A percentile compares a stretch with the other conserved stretches of the same genome.
phyloP scores from a whole-genome alignment of 2,888 invertebrate species.

The Pandemis cinnamomeana region DNA sequence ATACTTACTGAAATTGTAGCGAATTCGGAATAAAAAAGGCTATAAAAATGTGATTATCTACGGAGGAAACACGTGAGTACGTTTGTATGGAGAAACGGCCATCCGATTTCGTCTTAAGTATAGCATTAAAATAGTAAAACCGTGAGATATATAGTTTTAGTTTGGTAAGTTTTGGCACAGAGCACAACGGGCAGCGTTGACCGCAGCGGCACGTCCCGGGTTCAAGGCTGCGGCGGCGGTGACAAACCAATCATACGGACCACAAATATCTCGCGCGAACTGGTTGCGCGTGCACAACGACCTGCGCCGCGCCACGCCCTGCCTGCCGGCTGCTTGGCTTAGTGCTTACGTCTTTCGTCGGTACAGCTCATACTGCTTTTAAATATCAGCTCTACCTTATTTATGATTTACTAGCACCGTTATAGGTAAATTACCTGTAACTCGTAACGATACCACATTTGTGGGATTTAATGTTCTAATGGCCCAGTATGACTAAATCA shows the following conservation, averaged over 20 bases:
- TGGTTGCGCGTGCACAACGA: constrained; percentile 14
- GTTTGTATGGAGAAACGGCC: no score
- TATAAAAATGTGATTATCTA: no score
- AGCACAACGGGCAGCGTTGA: constrained; percentile 22
- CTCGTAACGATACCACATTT: not conserved
- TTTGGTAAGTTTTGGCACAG: constrained; percentile 35
- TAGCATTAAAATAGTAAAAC: not conserved
- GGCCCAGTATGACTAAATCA: not conserved
- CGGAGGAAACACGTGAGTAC: no score
- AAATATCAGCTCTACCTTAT: not conserved
- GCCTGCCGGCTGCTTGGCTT: not conserved
- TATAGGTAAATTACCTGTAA: not conserved
- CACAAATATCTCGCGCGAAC: constrained; percentile 38
- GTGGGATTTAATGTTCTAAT: not conserved
- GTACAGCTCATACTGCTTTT: no score
- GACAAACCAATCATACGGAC: constrained; percentile 39
- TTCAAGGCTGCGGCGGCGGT: constrained; percentile 40
- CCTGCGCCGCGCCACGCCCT: not conserved
- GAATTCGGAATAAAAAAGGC: no score
- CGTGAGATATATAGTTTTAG: constrained; percentile 8
- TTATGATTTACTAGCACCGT: not conserved
- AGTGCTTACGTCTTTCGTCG: not conserved
- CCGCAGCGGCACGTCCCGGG: constrained; percentile 36
- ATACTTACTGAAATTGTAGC: no score
- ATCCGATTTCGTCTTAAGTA: no score